Percentiles rank a stretch among this genome's conserved stretches.
These are phyloP conservation scores for Amiota communis DNA, from an alignment of 2,888 invertebrate species.

Conservation along the genomic window DNA sequence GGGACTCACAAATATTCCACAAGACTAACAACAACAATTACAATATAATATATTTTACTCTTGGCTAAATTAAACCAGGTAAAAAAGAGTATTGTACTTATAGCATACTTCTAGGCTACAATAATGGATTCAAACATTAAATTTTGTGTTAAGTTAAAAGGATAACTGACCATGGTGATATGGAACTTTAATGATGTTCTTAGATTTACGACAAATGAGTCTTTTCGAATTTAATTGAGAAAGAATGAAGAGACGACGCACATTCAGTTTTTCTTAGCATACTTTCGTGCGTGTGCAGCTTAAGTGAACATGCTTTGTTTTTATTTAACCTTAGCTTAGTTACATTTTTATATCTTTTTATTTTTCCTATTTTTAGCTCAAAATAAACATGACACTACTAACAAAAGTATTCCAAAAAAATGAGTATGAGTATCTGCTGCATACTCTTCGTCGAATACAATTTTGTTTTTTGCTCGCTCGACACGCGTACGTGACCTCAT, in stretches of 20 bases:
- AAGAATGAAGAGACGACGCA: neutral
- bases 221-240: neutral
- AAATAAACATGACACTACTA: neutral
- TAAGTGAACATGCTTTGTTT: neutral
- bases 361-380: neutral
- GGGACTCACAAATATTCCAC: too few relatives aligned
- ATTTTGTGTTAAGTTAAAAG: too few relatives aligned
- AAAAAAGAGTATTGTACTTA: too few relatives aligned
- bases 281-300: conserved; percentile 9
- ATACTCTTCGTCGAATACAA: conserved; percentile 7
- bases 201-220: too few relatives aligned
- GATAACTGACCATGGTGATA: too few relatives aligned
- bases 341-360: conserved; percentile 44
- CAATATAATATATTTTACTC: too few relatives aligned
- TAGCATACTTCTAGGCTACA: too few relatives aligned
- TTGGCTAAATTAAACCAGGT: too few relatives aligned
- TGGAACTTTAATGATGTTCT: too few relatives aligned
- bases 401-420: neutral
- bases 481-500: conserved; percentile 64
- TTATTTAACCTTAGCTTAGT: conserved; percentile 39
- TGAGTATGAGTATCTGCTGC: conserved; percentile 1
- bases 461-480: conserved; percentile 25
- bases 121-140: too few relatives aligned
- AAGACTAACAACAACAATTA: too few relatives aligned
- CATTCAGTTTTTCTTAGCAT: neutral